These are phyloP conservation scores for Sturnus vulgaris DNA, from an alignment of 2,113 vertebrate species.

Conservation along the genomic window DNA sequence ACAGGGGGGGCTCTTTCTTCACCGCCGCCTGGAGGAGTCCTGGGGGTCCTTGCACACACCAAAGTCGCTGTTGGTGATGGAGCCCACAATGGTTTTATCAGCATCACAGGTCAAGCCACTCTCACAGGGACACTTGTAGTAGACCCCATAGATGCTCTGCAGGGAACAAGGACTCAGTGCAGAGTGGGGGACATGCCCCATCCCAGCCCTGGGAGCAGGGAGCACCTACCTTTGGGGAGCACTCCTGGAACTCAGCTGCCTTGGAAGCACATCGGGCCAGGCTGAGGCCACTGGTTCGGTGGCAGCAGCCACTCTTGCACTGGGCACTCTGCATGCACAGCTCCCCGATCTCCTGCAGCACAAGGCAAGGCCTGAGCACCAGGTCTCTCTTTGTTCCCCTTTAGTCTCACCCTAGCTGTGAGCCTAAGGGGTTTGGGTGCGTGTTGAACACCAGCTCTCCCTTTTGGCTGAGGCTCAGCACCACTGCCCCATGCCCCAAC, in stretches of 20 bases:
- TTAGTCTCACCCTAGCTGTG: accelerated
- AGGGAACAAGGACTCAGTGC: neutral
- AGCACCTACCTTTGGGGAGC: slow-evolving; percentile 66
- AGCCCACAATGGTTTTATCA: slow-evolving; percentile 68
- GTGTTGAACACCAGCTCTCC: neutral
- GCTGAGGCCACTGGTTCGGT: neutral
- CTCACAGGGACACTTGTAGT: slow-evolving; percentile 82
- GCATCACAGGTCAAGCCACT: slow-evolving; percentile 70
- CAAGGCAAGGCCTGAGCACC: neutral
- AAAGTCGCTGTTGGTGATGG: slow-evolving; percentile 76
- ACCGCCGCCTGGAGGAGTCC: accelerated
- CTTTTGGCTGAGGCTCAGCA: neutral
- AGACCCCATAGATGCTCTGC: slow-evolving; percentile 71
- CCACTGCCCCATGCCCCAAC: accelerated
- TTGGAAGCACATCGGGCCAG: slow-evolving; percentile 66
- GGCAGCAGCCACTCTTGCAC: slow-evolving; percentile 79
- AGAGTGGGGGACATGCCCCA: accelerated
- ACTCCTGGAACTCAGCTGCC: slow-evolving; percentile 69
- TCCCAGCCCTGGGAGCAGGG: neutral
- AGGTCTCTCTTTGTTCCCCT: accelerated
- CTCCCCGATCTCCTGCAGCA: slow-evolving; percentile 64
- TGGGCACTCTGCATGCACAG: slow-evolving; percentile 74
- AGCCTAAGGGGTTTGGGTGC: neutral
- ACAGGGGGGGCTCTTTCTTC: neutral
- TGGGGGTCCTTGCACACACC: slow-evolving; percentile 69